Conservation (phyloP, 1,140 invertebrate genomes). For the Daktulosphaira vitifoliae region DNA sequence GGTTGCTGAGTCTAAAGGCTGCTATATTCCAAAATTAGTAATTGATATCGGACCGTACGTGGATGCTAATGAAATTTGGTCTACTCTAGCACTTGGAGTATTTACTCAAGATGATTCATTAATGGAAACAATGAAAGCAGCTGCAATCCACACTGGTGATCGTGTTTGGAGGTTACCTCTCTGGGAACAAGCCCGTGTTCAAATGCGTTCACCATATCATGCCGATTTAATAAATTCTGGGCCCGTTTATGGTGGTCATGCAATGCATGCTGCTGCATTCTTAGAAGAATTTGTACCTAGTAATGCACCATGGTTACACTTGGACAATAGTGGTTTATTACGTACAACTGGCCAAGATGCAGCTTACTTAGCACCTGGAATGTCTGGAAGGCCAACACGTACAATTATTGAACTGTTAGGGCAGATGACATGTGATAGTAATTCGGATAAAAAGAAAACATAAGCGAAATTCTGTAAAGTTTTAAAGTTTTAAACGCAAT, state of each 20-base stretch:
- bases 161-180: constrained; percentile 58
- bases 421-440: constrained; percentile 38
- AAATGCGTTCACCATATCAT: constrained; percentile 45
- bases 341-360: constrained; percentile 45
- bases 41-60: constrained; percentile 56
- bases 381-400: constrained; percentile 71
- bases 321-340: constrained; percentile 54
- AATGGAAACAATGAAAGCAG: constrained; percentile 48
- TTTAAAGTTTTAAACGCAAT: too few species aligned
- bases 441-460: too few species aligned
- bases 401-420: constrained; percentile 67
- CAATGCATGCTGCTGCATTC: constrained; percentile 52
- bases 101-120: constrained; percentile 49
- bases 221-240: constrained; percentile 18
- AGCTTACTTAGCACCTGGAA: constrained; percentile 58
- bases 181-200: constrained; percentile 46
- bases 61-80: constrained; percentile 42
- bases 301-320: constrained; percentile 48
- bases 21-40: constrained; percentile 53
- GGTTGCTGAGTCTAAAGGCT: constrained; percentile 30
- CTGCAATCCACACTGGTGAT: constrained; percentile 52
- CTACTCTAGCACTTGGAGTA: constrained; percentile 46
- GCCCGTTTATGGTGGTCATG: constrained; percentile 42
- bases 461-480: too few species aligned
- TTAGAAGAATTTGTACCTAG: constrained; percentile 50